A percentile compares a stretch with the other conserved stretches of the same genome.
Evolutionary conservation across 2,113 vertebrate species (phyloP).

Genomic region (Hylia prasina): DNA sequence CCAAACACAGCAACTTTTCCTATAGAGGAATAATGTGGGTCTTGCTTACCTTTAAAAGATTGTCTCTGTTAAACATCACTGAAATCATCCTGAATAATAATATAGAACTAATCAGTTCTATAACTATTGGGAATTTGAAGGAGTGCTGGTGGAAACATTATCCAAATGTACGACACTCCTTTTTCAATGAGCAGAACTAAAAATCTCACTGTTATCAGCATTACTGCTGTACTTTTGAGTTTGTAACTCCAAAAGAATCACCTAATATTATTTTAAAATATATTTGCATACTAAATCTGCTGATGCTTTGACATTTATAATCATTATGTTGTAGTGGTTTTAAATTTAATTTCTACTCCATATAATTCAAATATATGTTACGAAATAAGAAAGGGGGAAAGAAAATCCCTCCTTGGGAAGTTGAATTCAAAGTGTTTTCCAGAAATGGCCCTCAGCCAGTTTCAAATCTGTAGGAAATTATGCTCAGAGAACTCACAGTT

Average conservation of each 20-base stretch:
- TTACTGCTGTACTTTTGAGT: background rate
- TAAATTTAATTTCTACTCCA: background rate
- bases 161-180: rapidly evolving
- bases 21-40: background rate
- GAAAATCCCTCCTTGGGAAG: background rate
- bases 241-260: background rate
- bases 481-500: constrained; percentile 3
- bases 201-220: background rate
- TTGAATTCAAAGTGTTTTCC: background rate
- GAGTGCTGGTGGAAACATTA: background rate
- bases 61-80: background rate
- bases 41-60: background rate
- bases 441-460: background rate
- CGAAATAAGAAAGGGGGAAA: background rate
- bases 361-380: background rate
- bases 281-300: background rate
- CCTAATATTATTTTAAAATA: background rate
- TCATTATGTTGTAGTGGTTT: background rate
- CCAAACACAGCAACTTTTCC: background rate
- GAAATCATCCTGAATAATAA: background rate
- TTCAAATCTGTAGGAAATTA: background rate
- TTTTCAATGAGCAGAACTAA: background rate
- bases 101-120: too few relatives aligned
- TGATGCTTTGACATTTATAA: background rate
- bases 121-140: background rate